Base-by-base conservation (phyloP, 2,113 vertebrate genomes). In the Desmodus rotundus region DNA sequence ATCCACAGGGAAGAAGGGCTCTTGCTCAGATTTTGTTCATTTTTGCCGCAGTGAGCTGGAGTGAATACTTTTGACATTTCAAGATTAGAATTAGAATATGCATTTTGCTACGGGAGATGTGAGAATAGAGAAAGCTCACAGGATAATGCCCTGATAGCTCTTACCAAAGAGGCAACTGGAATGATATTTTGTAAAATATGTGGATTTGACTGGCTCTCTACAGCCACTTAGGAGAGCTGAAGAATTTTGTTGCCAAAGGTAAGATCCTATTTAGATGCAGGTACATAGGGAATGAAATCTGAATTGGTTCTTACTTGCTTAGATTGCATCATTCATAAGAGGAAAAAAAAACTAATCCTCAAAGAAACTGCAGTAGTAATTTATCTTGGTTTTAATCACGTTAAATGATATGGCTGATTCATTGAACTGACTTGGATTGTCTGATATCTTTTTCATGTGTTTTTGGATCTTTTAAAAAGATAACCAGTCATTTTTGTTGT, bases 331-430 rank as follows among this genome's bases (percentile, higher is more conserved):
- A 50, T 65, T 92, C 82, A 4, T 26, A 84, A 83, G 67, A 61
- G 16, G 4, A 68, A 92, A 95, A 82, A 58, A 54, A 26, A 93
- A 36, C 24, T 68, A 81, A 90, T 93, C 92, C 74, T 92, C 65
- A 58, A 92, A 96, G 90, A 87, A 85, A 65, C 36, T 43, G n/a
- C 41, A 11, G 77, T 92, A 43, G 65, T 92, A 19, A 89, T 83
- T 89, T 88, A 50, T 91, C 90, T 87, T 88, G 77, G 86, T 95
- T 83, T 91, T 74, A 89, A 89, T 91, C 45, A 81, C 3, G 5
- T 93, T 65, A 83, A 80, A 91, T 43, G 36, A 78, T 63, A 61
- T 68, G 31, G 38, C 76, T 41, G 52, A 73, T 88, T 80, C 84
- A 67, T 31, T 68, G 74, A 93, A 94, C 7, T 47, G 67, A 68